phyloP scores from a whole-genome alignment of 2,888 invertebrate species.

The Cetonia aurata region DNA sequence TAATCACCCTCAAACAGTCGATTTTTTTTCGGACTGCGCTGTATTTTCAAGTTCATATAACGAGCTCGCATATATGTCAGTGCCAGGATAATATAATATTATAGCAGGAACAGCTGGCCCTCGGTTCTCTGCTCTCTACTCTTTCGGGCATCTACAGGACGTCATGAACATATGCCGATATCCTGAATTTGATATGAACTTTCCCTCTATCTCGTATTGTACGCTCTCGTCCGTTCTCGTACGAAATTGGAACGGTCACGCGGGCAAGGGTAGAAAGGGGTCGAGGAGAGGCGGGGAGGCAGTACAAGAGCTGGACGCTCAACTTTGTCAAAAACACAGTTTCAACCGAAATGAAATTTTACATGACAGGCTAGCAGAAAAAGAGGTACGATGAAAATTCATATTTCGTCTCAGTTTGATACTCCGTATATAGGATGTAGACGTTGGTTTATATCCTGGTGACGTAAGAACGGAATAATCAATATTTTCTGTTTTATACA shows the following conservation, averaged over 20 bases:
- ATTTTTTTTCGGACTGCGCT: constrained; percentile 25
- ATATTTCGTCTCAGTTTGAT: constrained; percentile 18
- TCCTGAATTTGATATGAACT: constrained; percentile 59
- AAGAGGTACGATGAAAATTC: constrained; percentile 39
- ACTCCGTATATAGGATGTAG: constrained; percentile 5
- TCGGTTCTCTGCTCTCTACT: constrained; percentile 39
- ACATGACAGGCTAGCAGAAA: constrained; percentile 43
- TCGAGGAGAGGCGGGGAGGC: constrained; percentile 7
- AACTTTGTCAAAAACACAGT: constrained; percentile 52
- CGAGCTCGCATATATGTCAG: constrained; percentile 57
- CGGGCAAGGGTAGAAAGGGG: constrained; percentile 26
- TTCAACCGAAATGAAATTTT: constrained; percentile 47
- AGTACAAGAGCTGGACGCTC: constrained; percentile 31
- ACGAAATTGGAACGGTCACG: constrained; percentile 15
- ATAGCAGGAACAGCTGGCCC: constrained; percentile 59
- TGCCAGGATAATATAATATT: constrained; percentile 60
- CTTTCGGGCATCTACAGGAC: constrained; percentile 56
- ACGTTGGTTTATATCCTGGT: not conserved
- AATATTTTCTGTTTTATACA: too few species aligned
- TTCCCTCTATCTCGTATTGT: constrained; percentile 50
- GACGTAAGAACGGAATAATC: not conserved
- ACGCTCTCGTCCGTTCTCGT: constrained; percentile 21
- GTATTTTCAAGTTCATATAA: constrained; percentile 37
- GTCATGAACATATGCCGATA: constrained; percentile 62
- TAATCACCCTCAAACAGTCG: not conserved